phyloP scores from a whole-genome alignment of 2,797 vertebrate genomes.

The Pteropus rufus region DNA sequence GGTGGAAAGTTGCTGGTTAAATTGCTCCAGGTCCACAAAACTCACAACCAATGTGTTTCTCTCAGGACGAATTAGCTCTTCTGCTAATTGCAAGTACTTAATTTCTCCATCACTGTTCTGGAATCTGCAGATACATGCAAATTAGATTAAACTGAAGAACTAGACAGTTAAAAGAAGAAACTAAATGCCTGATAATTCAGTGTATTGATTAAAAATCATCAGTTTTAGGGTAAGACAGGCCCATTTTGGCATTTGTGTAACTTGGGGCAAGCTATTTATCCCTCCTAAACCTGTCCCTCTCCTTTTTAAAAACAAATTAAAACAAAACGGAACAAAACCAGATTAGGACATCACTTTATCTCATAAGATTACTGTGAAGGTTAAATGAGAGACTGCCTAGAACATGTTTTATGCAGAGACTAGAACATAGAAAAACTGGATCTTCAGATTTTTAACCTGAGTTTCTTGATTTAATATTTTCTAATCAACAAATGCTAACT shows the following conservation, averaged over 20 bases:
- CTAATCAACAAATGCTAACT: background rate
- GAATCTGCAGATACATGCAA: constrained; percentile 83
- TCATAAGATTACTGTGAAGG: background rate
- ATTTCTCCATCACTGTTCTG: constrained; percentile 93
- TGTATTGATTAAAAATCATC: background rate
- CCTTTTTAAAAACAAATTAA: background rate
- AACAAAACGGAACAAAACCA: background rate
- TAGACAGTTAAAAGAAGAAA: constrained; percentile 7
- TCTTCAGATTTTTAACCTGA: background rate
- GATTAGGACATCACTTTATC: background rate
- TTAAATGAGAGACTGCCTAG: background rate
- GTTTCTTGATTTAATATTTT: constrained; percentile 6
- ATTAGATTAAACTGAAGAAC: background rate
- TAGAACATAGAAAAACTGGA: background rate
- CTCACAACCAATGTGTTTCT: constrained; percentile 94
- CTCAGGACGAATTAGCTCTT: constrained; percentile 96
- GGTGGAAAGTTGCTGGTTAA: constrained; percentile 98
- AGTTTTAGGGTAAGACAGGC: background rate
- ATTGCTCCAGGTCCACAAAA: constrained; percentile 94
- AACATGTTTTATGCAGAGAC: background rate
- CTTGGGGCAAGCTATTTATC: background rate
- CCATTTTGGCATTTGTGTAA: background rate
- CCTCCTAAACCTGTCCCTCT: background rate
- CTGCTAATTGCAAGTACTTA: constrained; percentile 94
- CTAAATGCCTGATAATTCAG: background rate